phyloP scores from a whole-genome alignment of 2,888 invertebrate species.

The Nebria brevicollis region DNA sequence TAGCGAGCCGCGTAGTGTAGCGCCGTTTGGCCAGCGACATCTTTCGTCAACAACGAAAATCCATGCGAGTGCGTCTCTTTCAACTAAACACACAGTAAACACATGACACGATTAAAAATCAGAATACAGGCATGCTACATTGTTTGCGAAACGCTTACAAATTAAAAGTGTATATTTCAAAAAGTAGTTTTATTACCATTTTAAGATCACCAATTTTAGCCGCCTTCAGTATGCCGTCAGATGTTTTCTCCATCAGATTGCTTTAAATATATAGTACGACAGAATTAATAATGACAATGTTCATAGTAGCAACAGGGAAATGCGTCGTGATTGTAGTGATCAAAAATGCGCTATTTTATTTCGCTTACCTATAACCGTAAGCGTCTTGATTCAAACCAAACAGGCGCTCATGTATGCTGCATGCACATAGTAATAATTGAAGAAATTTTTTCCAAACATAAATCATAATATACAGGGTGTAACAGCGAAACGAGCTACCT shows the following conservation, averaged over 20 bases:
- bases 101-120: constrained; percentile 25
- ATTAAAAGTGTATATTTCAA: neutral
- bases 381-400: constrained; percentile 84
- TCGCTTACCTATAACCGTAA: constrained; percentile 75
- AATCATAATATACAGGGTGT: neutral
- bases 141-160: neutral
- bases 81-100: constrained; percentile 66
- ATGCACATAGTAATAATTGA: constrained; percentile 65
- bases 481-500: no score
- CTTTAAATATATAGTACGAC: constrained; percentile 64
- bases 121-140: neutral
- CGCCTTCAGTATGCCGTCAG: constrained; percentile 83
- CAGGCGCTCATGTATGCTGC: constrained; percentile 84
- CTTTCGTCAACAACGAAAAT: constrained; percentile 83
- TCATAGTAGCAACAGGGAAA: neutral
- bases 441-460: neutral
- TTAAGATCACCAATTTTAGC: constrained; percentile 85
- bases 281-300: constrained; percentile 36
- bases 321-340: neutral
- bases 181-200: constrained; percentile 68
- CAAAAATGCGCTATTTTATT: constrained; percentile 2
- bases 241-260: constrained; percentile 83
- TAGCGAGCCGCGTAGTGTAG: constrained; percentile 88
- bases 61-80: constrained; percentile 86
- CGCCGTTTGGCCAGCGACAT: constrained; percentile 87